phyloP scores from a whole-genome alignment of 2,797 vertebrate genomes.

The Chaetophractus vellerosus region DNA sequence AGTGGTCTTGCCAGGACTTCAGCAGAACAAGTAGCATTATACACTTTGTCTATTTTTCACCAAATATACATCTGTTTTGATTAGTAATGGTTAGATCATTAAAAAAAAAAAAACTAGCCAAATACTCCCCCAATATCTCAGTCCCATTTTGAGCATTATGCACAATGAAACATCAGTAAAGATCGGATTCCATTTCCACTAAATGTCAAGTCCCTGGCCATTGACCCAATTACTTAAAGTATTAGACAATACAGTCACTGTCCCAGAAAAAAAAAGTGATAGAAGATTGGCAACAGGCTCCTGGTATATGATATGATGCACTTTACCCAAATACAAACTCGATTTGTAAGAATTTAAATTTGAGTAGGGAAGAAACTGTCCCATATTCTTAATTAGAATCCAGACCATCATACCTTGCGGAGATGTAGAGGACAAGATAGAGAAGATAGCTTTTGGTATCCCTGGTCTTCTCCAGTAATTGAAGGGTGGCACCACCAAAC shows the following conservation, averaged over 20 bases:
- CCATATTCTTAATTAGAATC: not conserved
- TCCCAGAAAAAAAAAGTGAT: not conserved
- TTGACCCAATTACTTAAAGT: not conserved
- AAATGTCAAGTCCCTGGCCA: slow-evolving; percentile 33
- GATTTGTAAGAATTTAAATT: not conserved
- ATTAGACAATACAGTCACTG: not conserved
- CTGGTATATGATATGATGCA: not conserved
- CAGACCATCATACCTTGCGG: not conserved
- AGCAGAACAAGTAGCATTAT: not conserved
- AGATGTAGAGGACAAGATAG: too few species aligned
- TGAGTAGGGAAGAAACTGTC: not conserved
- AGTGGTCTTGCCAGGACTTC: not conserved
- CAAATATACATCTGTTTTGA: slow-evolving; percentile 11
- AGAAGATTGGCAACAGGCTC: not conserved
- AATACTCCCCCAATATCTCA: not conserved
- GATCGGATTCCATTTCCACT: not conserved
- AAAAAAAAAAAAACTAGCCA: not conserved
- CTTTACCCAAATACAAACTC: not conserved
- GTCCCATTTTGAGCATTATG: slow-evolving; percentile 39
- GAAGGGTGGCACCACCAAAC: not conserved
- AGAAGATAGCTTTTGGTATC: not conserved
- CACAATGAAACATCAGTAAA: slow-evolving; percentile 30
- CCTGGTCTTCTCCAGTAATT: not conserved
- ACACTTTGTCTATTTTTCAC: not conserved
- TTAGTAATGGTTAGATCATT: not conserved